Evolutionary conservation across 2,888 invertebrate species (phyloP).

Genomic region (Leucoptera coffeella): DNA sequence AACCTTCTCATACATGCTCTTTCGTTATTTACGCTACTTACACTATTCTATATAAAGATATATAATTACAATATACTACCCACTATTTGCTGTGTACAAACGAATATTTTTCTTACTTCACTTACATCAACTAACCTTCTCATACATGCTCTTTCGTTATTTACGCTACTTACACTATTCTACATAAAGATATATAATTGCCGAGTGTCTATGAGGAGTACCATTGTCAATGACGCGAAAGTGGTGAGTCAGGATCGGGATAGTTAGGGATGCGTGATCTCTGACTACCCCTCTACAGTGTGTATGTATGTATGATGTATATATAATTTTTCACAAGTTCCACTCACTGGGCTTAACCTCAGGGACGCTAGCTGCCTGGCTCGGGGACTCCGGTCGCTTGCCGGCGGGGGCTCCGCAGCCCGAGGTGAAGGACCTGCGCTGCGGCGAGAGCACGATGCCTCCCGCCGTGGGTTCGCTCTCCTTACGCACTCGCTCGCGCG

Average conservation of each 20-base stretch:
- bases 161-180: too few species aligned
- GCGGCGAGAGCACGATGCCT: slow-evolving; percentile 79
- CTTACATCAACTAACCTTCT: too few species aligned
- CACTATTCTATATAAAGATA: too few species aligned
- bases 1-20: too few species aligned
- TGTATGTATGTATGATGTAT: too few species aligned
- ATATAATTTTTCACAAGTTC: not conserved
- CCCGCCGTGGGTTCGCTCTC: slow-evolving; percentile 58
- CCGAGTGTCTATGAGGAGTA: not conserved
- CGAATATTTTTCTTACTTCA: not conserved
- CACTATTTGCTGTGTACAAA: not conserved
- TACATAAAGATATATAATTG: not conserved
- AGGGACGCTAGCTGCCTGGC: slow-evolving; percentile 13
- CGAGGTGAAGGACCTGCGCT: slow-evolving; percentile 78
- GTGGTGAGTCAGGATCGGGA: too few species aligned
- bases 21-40: too few species aligned
- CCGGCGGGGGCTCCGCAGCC: slow-evolving; percentile 73
- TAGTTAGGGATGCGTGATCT: too few species aligned
- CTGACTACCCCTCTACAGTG: too few species aligned
- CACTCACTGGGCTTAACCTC: slow-evolving; percentile 18
- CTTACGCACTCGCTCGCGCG: slow-evolving; percentile 71
- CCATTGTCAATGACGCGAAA: too few species aligned
- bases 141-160: too few species aligned
- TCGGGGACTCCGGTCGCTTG: slow-evolving; percentile 18
- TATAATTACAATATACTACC: too few species aligned